These are phyloP conservation scores for Monochamus saltuarius DNA, from an alignment of 1,140 invertebrate species.

Conservation along the genomic window DNA sequence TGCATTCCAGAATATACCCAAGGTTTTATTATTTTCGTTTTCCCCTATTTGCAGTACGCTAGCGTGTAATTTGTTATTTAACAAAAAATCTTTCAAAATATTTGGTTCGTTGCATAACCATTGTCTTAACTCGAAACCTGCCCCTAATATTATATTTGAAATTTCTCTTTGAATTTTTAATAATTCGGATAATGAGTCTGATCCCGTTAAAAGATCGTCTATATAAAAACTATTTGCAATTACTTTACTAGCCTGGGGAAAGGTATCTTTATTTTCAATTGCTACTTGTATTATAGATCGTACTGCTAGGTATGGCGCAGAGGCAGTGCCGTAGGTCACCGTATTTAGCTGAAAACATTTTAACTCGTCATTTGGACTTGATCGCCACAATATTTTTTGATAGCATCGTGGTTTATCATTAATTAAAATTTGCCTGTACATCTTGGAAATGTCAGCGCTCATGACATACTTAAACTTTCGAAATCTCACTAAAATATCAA, in stretches of 20 bases:
- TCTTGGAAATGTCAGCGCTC: slow-evolving; percentile 51
- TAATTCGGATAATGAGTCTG: slow-evolving; percentile 27
- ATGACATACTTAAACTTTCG: slow-evolving; percentile 25
- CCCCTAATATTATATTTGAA: slow-evolving; percentile 22
- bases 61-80: slow-evolving; percentile 15
- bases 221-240: slow-evolving; percentile 52
- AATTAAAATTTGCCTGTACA: slow-evolving; percentile 48
- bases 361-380: slow-evolving; percentile 25
- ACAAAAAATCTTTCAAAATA: slow-evolving; percentile 7
- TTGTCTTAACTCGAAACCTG: slow-evolving; percentile 34
- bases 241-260: slow-evolving; percentile 33
- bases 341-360: slow-evolving; percentile 38
- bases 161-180: slow-evolving; percentile 27
- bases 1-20: slow-evolving; percentile 26
- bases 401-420: slow-evolving; percentile 37
- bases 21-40: slow-evolving; percentile 34
- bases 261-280: slow-evolving; percentile 27
- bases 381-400: slow-evolving; percentile 49
- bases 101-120: slow-evolving; percentile 34
- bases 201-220: slow-evolving; percentile 52
- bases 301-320: slow-evolving; percentile 46
- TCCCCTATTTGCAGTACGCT: slow-evolving; percentile 24
- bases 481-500: slow-evolving; percentile 46
- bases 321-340: slow-evolving; percentile 44
- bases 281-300: slow-evolving; percentile 43